phyloP scores from a whole-genome alignment of 1,140 invertebrate genomes.

The Drosophila nigromelanica region DNA sequence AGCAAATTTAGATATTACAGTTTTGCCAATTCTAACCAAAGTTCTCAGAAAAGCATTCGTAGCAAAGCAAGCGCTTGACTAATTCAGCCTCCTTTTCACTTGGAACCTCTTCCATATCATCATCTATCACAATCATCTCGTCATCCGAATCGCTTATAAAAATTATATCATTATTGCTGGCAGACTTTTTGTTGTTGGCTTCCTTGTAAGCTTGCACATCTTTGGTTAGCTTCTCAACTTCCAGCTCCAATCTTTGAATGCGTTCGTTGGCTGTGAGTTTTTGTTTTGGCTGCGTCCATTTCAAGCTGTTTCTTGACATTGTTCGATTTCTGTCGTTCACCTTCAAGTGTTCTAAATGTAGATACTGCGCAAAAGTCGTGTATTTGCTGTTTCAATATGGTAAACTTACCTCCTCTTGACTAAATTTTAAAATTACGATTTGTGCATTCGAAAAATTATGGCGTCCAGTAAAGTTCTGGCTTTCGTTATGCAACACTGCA shows the following conservation, averaged over 20 bases:
- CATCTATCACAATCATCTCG: not conserved
- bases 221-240: not conserved
- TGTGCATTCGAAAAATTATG: not conserved
- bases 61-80: not conserved
- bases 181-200: not conserved
- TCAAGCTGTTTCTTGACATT: not conserved
- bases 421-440: not conserved
- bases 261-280: not conserved
- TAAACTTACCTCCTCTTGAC: not conserved
- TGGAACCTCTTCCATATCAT: not conserved
- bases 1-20: too few species aligned
- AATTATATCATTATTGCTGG: not conserved
- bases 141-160: not conserved
- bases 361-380: too few species aligned
- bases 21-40: too few species aligned
- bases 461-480: too few species aligned
- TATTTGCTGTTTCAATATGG: too few species aligned
- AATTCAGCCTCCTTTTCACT: not conserved
- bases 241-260: not conserved
- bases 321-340: not conserved
- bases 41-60: not conserved
- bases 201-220: not conserved
- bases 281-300: not conserved
- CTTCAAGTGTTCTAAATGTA: not conserved
- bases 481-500: not conserved